Percentiles rank a stretch among this genome's conserved stretches.
phyloP scores from a whole-genome alignment of 2,113 vertebrate genomes.

The Oenanthe oenanthe region DNA sequence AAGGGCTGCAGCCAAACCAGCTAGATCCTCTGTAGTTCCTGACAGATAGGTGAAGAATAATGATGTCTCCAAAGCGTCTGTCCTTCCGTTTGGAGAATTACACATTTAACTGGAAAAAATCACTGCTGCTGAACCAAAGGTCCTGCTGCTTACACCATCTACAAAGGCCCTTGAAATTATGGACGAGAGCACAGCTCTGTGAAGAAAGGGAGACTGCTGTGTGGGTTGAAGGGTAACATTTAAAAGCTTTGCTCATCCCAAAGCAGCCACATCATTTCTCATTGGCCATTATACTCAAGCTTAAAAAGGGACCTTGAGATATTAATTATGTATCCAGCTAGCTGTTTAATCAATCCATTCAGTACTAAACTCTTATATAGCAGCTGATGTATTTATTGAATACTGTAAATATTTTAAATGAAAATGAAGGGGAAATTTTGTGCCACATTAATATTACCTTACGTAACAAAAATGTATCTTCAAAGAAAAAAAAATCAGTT shows the following conservation, averaged over 20 bases:
- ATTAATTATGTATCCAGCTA: background rate
- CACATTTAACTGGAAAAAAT: slow-evolving; percentile 51
- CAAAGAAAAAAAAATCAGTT: background rate
- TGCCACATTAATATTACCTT: background rate
- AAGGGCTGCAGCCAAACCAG: slow-evolving; percentile 34
- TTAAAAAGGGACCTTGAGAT: background rate
- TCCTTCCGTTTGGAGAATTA: slow-evolving; percentile 34
- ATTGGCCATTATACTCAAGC: background rate
- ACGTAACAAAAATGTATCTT: background rate
- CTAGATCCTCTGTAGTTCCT: slow-evolving; percentile 50
- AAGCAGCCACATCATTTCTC: background rate
- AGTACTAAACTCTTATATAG: background rate
- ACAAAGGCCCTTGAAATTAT: slow-evolving; percentile 48
- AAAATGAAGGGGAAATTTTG: background rate
- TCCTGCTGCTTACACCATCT: slow-evolving; percentile 41
- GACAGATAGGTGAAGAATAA: slow-evolving; percentile 56
- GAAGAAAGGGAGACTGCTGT: slow-evolving; percentile 21
- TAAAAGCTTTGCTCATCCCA: slow-evolving; percentile 29
- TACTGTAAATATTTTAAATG: background rate
- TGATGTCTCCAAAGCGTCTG: slow-evolving; percentile 48
- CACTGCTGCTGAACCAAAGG: slow-evolving; percentile 22
- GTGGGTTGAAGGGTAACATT: slow-evolving; percentile 43
- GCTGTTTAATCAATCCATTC: background rate
- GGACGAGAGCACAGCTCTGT: background rate
- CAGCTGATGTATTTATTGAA: background rate